Evolutionary conservation across 1,140 invertebrate species (phyloP).

Genomic region (Drosophila mojavensis): DNA sequence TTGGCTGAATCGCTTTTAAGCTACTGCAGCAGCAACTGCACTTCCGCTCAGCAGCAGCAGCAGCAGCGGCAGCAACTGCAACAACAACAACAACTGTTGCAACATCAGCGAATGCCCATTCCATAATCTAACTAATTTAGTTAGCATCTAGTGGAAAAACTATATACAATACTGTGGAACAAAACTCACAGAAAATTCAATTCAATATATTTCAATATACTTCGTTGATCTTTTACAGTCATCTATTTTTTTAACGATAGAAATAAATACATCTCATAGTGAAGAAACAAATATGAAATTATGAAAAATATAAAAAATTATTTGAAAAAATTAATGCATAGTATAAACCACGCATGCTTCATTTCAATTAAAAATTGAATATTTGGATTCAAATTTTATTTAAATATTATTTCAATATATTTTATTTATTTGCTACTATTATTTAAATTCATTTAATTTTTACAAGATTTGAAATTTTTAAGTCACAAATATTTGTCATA

Average conservation of each 20-base stretch:
- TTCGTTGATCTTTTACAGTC: no score
- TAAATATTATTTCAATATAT: neutral
- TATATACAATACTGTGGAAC: conserved; percentile 25
- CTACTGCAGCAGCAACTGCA: conserved; percentile 41
- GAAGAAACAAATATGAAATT: no score
- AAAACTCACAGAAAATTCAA: neutral
- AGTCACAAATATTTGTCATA: no score
- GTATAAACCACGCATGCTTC: no score
- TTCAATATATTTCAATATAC: neutral
- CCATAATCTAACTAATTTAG: conserved; percentile 73
- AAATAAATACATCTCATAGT: no score
- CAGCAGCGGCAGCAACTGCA: conserved; percentile 41
- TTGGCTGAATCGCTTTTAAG: conserved; percentile 46
- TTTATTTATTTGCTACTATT: no score
- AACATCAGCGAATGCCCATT: conserved; percentile 55
- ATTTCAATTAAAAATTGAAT: neutral
- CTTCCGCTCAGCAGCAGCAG: conserved; percentile 40
- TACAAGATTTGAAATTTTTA: no score
- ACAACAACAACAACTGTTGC: conserved; percentile 34
- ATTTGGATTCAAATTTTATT: neutral
- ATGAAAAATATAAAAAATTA: no score
- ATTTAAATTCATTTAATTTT: no score
- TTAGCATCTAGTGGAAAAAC: conserved; percentile 31
- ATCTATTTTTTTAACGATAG: no score
- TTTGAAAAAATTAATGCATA: no score